A percentile compares a stretch with the other conserved stretches of the same genome.
Conservation (phyloP, 2,888 invertebrate species). For the Matsumyia berberina region DNA sequence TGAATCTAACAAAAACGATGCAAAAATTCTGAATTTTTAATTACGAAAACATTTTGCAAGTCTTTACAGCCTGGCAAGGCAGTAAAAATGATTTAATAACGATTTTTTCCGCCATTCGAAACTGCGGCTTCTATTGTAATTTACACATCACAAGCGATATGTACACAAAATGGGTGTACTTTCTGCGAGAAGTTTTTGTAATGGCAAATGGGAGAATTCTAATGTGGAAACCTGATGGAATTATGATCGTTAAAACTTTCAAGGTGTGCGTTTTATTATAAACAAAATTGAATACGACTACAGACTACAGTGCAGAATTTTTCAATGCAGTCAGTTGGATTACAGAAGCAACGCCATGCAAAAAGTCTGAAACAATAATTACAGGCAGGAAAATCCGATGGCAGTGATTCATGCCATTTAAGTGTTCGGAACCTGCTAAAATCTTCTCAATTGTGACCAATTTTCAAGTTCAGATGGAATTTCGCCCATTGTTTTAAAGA, state of each 20-base stretch:
- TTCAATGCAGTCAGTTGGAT: background rate
- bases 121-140: background rate
- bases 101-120: background rate
- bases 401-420: no score
- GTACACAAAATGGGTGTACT: background rate
- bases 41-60: background rate
- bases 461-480: no score
- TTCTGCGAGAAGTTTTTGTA: background rate
- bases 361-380: no score
- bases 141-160: constrained; percentile 12
- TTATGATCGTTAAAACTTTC: constrained; percentile 18
- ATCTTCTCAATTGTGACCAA: no score
- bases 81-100: constrained; percentile 7
- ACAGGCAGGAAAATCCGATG: no score
- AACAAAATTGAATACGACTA: background rate
- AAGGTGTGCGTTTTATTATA: constrained; percentile 24
- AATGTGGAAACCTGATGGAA: constrained; percentile 5
- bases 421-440: no score
- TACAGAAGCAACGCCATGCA: no score
- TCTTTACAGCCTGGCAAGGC: background rate
- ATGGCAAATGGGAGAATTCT: background rate
- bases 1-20: background rate
- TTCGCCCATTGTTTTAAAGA: no score
- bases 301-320: background rate
- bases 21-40: background rate